Evolutionary conservation across 1,140 invertebrate species (phyloP), one percentile per base, ranked within the genome.

Genomic region (Drosophila asahinai): DNA sequence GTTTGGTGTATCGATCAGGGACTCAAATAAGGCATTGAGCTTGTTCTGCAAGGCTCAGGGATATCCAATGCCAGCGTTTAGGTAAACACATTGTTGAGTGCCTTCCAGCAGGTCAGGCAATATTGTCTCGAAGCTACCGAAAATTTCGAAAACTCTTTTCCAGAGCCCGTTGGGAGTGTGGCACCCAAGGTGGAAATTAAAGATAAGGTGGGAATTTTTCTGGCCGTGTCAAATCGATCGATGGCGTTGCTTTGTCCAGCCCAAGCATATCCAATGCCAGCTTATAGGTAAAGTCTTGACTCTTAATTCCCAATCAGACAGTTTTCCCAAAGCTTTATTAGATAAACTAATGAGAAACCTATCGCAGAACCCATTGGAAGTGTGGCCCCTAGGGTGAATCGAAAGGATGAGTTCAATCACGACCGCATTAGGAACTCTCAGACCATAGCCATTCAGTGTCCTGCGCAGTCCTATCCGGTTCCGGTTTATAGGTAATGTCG

Each of bases 321-420:
- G 49, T 58, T 45, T 4, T 3, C 9, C 14, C 12, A 2, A 5
- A 43, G n/a, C 22, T 9, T 14, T 25, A 25, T 25, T 3, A 25
- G 1, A 14, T 6, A 1, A 52, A 27, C 36, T 55, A 36, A 36
- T 11, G 5, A 22, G 11, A 17, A 14, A 27, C 19, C 1, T 54
- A 19, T 71, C 63, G 7, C 93, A 97, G 96, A 97, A 91, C 96
- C 96, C 15, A 95, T 97, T 80, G 95, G 96, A 91, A 95, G 95
- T 78, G 96, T 96, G 59, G 94, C 95, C 54, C 97, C 97, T 22
- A 95, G 96, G 91, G 95, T 97, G 81, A 96, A 95, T 59, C 95
- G 95, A 65, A 95, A 96, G 70, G 96, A 96, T 92, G 94, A 96
- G 92, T 96, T 95, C 93, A 95, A 95, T 81, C 95, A 95, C 60